Base-by-base conservation (phyloP, 1,140 invertebrate species). In the Manduca sexta region DNA sequence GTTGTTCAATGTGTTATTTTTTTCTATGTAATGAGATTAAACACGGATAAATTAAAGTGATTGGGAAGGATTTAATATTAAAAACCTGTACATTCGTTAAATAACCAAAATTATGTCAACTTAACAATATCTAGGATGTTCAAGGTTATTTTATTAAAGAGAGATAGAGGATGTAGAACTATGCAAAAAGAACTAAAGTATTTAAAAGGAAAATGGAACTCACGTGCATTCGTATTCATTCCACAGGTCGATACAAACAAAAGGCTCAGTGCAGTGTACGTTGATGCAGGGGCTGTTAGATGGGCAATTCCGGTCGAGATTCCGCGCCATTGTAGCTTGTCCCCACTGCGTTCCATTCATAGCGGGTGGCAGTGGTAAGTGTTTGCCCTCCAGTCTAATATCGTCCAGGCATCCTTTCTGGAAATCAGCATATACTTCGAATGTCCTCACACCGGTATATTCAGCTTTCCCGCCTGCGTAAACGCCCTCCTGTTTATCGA, bases 181-280 rank as follows among this genome's bases (percentile, higher is more conserved):
- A 26, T 26, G 4, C 1, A 26, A 5, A 26, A 26, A 2, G 4
- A 26, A n/a, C n/a, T n/a, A n/a, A n/a, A 0, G 1, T 26, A 3
- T 3, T 26, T 26, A 26, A 26, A 51, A 40, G 31, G 14, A 54
- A 58, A 40, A 31, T 67, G 50, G 72, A 69, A 92, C 94, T 93
- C 88, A 98, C 97, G 95, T 97, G 95, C 97, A 99, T 69, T 98
- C 97, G 67, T 96, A 96, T 84, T 95, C 93, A 83, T 95, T 96
- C 97, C 97, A 99, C 0, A 98, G 90, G 85, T 98, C 97, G 21
- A 97, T 93, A 85, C 98, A 99, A 59, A 96, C 94, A 77, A 97
- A 97, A n/a, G 95, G 95, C 64, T 94, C 92, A 0, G 93, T 93
- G 74, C 97, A 98, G 56, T 94, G 93, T 30, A 97, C 94, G 76